Evolutionary conservation across 2,888 invertebrate species (phyloP).

Genomic region (Eupithecia centaureata): DNA sequence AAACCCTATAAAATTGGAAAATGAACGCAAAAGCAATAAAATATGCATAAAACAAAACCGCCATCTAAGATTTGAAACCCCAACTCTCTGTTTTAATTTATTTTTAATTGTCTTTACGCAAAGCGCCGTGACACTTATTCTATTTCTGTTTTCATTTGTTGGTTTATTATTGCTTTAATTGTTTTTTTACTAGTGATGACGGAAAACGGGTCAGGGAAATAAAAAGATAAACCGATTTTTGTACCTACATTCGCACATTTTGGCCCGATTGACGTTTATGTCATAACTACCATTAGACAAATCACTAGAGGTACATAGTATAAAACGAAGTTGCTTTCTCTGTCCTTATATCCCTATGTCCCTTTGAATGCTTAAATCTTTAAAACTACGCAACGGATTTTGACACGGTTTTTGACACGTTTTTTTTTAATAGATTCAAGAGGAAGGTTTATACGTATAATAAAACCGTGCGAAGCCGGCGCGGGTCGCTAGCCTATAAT

Average conservation of each 20-base stretch:
- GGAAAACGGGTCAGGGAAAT: conserved; percentile 16
- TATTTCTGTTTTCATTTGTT: conserved; percentile 46
- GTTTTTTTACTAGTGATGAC: conserved; percentile 14
- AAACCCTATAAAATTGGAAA: conserved; percentile 41
- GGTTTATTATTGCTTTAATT: conserved; percentile 24
- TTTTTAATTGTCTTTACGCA: conserved; percentile 48
- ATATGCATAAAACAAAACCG: conserved; percentile 42
- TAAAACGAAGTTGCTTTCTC: too few species aligned
- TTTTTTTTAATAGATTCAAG: too few species aligned
- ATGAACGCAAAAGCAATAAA: conserved; percentile 40
- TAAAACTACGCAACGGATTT: too few species aligned
- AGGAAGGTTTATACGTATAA: too few species aligned
- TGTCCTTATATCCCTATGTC: too few species aligned
- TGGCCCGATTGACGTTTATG: not conserved
- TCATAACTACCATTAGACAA: not conserved
- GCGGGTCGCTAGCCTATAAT: too few species aligned
- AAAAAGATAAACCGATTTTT: conserved; percentile 10
- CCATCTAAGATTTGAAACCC: conserved; percentile 42
- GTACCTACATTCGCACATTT: not conserved
- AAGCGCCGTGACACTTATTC: conserved; percentile 37
- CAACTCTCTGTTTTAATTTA: conserved; percentile 48
- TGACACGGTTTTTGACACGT: too few species aligned
- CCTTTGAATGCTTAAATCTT: too few species aligned
- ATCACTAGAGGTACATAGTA: too few species aligned
- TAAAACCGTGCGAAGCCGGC: too few species aligned